Evolutionary conservation across 2,797 vertebrate species (phyloP), one percentile per base, ranked within the genome.

Genomic region (Zenarchopterus dispar): DNA sequence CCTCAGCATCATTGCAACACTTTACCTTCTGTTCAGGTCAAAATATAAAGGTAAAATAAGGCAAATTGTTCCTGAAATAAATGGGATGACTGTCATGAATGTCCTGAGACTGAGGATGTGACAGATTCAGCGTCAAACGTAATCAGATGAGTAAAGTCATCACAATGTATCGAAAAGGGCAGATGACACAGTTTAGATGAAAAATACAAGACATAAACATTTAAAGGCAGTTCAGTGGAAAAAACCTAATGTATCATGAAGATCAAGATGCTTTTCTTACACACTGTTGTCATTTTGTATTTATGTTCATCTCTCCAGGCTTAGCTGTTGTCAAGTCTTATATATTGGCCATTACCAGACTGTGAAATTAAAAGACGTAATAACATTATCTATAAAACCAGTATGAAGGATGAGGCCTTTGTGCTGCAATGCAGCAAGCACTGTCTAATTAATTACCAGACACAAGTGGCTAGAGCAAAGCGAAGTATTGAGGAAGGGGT

Each of bases 361-460:
- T 78, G 57, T 84, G 79, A 86, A 86, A 86, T 81, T 70, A 77
- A 81, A 70, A 68, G 45, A 74, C 67, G 68, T 77, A 69, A 79
- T 59, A 73, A 58, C 54, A 67, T 59, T 70, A 70, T 75, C 73
- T 74, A 59, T 70, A 70, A 74, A 78, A 50, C 31, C 8, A 13
- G 77, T 62, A 39, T 73, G 66, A 70, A 39, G 54, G 59, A 77
- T 66, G 46, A 66, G 65, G 58, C 33, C n/a, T 56, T 48, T 72
- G 61, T 76, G 64, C 54, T 77, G 67, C 80, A 72, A 24, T 73
- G 70, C 78, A 73, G 68, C 74, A 68, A 73, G 8, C 31, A 8
- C 44, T n/a, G 46, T 62, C 73, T 73, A 75, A 78, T 79, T 72
- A 78, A 69, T 66, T 10, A 47, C 16, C 51, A 62, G 61, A 75